Conservation (phyloP, 2,888 invertebrate species). For the Hedya salicella region DNA sequence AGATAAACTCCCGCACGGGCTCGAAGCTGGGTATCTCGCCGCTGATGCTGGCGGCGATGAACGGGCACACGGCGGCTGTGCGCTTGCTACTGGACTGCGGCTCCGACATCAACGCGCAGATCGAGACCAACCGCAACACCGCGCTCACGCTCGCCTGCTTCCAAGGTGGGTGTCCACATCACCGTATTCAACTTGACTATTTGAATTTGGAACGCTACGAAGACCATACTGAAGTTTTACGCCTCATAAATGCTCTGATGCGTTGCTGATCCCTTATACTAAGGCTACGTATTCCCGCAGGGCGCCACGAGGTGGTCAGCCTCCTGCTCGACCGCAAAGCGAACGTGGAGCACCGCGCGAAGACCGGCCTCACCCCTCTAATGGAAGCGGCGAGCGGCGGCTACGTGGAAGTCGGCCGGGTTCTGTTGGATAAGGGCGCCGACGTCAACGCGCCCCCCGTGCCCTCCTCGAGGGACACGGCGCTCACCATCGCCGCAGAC, state of each 20-base stretch:
- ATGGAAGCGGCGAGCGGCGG: conserved; percentile 99
- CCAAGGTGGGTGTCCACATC: conserved; percentile 87
- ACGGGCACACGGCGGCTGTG: conserved; percentile 95
- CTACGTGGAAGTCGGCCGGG: conserved; percentile 98
- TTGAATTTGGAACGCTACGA: no score
- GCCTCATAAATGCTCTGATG: no score
- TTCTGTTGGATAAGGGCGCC: conserved; percentile 97
- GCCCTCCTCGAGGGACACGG: conserved; percentile 98
- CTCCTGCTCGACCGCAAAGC: conserved; percentile 97
- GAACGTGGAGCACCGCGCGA: conserved; percentile 99
- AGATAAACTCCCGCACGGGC: conserved; percentile 98
- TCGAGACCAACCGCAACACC: conserved; percentile 99
- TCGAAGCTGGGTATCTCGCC: conserved; percentile 99
- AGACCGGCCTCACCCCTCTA: conserved; percentile 98
- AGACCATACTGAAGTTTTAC: no score
- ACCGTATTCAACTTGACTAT: no score
- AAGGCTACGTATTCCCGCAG: conserved; percentile 50
- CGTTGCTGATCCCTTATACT: no score
- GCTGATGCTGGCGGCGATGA: conserved; percentile 99
- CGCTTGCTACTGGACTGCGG: conserved; percentile 98
- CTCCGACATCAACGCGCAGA: conserved; percentile 99
- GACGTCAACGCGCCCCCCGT: conserved; percentile 99
- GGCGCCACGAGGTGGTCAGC: conserved; percentile 98
- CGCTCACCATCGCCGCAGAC: conserved; percentile 99
- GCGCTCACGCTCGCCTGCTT: conserved; percentile 99